Evolutionary conservation across 2,888 invertebrate species (phyloP), one percentile per base, ranked within the genome.

Genomic region (Empis livida): DNA sequence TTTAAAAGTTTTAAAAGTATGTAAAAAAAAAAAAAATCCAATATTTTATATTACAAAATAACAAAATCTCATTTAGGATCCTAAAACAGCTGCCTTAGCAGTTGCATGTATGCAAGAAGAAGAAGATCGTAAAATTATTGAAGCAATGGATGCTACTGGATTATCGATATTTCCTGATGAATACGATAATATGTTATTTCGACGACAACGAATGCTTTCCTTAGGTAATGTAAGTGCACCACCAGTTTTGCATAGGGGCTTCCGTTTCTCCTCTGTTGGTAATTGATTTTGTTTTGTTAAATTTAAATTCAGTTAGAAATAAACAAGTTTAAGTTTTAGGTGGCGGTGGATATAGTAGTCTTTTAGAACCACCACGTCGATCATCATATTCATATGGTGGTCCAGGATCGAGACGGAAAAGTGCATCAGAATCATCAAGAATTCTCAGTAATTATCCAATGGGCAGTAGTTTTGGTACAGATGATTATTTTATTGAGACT

Each of bases 41-140:
- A n/a, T 44, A 11, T 13, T 4, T 40, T 6, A n/a, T n/a, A 20
- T 10, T 5, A n/a, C 42, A n/a, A 13, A 5, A 27, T 32, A 31
- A 27, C 2, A n/a, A 17, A 17, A 17, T 31, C 15, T 30, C 16
- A 8, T 69, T 51, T 65, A 73, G 64, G 86, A 89, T 68, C 87
- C 88, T 32, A 82, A 84, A 64, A 72, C 88, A 64, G 86, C 85
- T 20, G 84, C 84, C 43, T 77, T 84, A 44, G 84, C 83, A 1
- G 86, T 84, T 52, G 85, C 83, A 2, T 86, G 83, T 47, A 83
- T 84, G 68, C 77, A 81, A 55, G 78, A 78, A 44, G 80, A 80
- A 60, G 84, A 84, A 62, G 85, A 86, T 60, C 75, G 82, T 10
- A 82, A 84, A 55, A 70, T 85, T 39, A 82, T 79, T 43, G 82